A percentile compares a stretch with the other conserved stretches of the same genome.
phyloP scores from a whole-genome alignment of 2,797 vertebrate species.

The Acrossocheilus fasciatus region DNA sequence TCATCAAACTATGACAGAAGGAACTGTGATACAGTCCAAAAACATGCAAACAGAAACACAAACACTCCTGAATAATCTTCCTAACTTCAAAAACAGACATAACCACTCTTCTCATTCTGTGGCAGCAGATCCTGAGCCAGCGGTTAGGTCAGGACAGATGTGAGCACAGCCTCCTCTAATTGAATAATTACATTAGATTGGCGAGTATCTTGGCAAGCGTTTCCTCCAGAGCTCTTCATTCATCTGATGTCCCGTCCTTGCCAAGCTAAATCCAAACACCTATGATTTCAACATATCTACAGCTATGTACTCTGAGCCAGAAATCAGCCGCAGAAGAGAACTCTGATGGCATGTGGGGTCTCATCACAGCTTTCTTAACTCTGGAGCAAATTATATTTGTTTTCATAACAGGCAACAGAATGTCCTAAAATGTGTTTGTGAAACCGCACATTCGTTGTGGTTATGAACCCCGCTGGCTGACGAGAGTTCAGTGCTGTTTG shows the following conservation, averaged over 20 bases:
- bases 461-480: constrained; percentile 17
- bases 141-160: constrained; percentile 35
- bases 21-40: neutral
- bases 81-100: constrained; percentile 13
- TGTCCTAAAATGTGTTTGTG: constrained; percentile 15
- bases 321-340: neutral
- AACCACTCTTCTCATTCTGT: constrained; percentile 11
- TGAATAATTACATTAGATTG: constrained; percentile 42
- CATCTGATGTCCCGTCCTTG: constrained; percentile 23
- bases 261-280: constrained; percentile 22
- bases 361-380: constrained; percentile 30
- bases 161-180: constrained; percentile 35
- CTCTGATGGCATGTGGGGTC: constrained; percentile 22
- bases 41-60: neutral
- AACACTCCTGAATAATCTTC: neutral
- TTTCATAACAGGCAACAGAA: constrained; percentile 37
- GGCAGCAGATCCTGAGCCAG: constrained; percentile 5
- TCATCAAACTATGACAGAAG: neutral
- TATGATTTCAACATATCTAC: constrained; percentile 35
- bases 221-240: constrained; percentile 22
- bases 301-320: constrained; percentile 19
- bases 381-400: constrained; percentile 20
- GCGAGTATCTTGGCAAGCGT: constrained; percentile 39
- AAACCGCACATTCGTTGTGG: neutral
- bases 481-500: neutral